These are phyloP conservation scores for Pteropus alecto DNA, from an alignment of 2,113 vertebrate species.

Conservation along the genomic window DNA sequence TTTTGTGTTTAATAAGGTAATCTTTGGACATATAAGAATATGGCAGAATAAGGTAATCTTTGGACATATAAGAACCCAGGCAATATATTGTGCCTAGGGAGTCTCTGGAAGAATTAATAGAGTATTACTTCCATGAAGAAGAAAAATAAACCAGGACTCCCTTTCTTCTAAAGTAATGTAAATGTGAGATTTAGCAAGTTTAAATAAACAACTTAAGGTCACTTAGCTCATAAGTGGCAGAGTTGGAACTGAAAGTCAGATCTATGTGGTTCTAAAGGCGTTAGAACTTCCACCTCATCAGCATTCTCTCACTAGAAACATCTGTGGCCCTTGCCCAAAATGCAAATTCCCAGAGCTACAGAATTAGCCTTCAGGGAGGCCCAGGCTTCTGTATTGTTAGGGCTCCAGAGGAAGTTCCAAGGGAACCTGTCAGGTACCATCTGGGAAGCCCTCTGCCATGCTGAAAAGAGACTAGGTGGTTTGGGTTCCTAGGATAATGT, in stretches of 20 bases:
- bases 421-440: background rate
- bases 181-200: background rate
- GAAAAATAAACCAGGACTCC: background rate
- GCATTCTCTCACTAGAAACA: background rate
- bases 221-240: too few relatives aligned
- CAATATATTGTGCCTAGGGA: background rate
- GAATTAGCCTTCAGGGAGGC: background rate
- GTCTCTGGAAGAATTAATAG: background rate
- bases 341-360: background rate
- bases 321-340: background rate
- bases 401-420: background rate
- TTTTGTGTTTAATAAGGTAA: background rate
- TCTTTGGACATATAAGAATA: background rate
- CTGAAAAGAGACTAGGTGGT: background rate
- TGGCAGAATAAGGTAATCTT: background rate
- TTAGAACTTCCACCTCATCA: background rate
- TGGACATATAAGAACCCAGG: background rate
- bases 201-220: background rate
- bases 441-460: background rate
- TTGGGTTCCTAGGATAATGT: background rate
- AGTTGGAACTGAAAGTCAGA: too few relatives aligned
- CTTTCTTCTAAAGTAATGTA: background rate
- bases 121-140: background rate
- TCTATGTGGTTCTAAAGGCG: background rate
- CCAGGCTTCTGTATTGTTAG: background rate